Evolutionary conservation across 2,113 vertebrate species (phyloP), one percentile per base, ranked within the genome.

Genomic region (Ochotona curzoniae): DNA sequence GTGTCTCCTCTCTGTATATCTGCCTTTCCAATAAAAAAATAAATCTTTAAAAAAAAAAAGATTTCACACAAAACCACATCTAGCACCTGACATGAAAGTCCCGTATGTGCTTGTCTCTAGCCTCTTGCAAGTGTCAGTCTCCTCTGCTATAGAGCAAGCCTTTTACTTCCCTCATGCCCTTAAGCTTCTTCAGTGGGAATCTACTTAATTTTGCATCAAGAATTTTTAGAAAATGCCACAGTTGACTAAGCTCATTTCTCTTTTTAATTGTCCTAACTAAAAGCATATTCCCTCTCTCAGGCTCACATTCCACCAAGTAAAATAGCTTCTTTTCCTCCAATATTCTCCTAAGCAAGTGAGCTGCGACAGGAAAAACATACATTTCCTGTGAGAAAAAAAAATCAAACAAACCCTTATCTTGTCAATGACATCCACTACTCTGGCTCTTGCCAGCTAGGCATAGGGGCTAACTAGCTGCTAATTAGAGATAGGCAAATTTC

Each of bases 401-500:
- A 90, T 60, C 28, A 25, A 28, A 81, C 51, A 89, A 91, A 49
- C 67, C 18, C 57, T 96, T 93, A 93, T 87, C 67, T 47, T 69
- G 30, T 70, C 28, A 14, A 49, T 61, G 87, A 25, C 80, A 83
- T 30, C 21, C 1, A 0, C 20, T 20, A 9, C 38, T 71, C 28
- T 88, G 74, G 60, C 87, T 76, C 4, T 86, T 78, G 61, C 75
- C 25, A 51, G 54, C 25, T 30, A 38, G 78, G 32, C 67, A 81
- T 9, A 1, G 5, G 15, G 38, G 35, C 66, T 75, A 79, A 89
- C 92, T 38, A 35, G 38, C 63, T 82, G 84, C 92, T 93, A 89
- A 95, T 89, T 91, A 80, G 85, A 96, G 96, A 95, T 32, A 95
- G 93, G 79, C 75, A 73, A 83, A 18, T 13, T 86, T 93, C 71